A percentile compares a stretch with the other conserved stretches of the same genome.
Evolutionary conservation across 2,888 invertebrate species (phyloP).

Genomic region (Torymus aiolomorphi): DNA sequence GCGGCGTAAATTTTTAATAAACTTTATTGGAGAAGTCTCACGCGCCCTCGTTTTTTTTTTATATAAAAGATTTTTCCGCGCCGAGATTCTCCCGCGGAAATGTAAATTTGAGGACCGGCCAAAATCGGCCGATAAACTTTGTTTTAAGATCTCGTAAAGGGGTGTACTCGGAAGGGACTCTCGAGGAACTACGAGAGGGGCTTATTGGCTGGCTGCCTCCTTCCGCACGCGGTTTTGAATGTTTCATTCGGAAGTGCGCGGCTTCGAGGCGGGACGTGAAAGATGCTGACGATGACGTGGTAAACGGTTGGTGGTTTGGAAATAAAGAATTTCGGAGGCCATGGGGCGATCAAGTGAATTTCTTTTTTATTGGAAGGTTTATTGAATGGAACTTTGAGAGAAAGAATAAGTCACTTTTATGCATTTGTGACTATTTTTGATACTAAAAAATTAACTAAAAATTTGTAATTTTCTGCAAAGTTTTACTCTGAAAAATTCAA

Average conservation of each 20-base stretch:
- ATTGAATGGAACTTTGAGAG: background rate
- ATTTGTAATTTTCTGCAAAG: too few species aligned
- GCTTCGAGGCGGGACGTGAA: background rate
- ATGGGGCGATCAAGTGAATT: background rate
- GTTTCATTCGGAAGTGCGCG: background rate
- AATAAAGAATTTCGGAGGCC: too few species aligned
- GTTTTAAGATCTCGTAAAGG: conserved; percentile 46
- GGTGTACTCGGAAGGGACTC: background rate
- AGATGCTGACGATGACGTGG: background rate
- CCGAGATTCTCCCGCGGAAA: conserved; percentile 29
- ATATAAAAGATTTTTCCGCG: background rate
- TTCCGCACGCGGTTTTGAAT: background rate
- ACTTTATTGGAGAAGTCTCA: conserved; percentile 20
- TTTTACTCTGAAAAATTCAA: too few species aligned
- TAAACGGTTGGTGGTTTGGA: conserved; percentile 1
- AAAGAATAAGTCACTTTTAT: too few species aligned
- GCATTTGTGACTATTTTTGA: too few species aligned
- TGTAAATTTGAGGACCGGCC: conserved; percentile 44
- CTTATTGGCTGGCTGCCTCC: conserved; percentile 26
- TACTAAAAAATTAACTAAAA: too few species aligned
- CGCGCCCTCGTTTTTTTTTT: conserved; percentile 17
- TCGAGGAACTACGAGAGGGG: background rate
- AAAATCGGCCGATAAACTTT: conserved; percentile 49
- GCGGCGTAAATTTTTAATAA: conserved; percentile 38
- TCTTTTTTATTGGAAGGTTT: background rate